phyloP scores from a whole-genome alignment of 1,140 invertebrate species.

The Dufourea novaeangliae region DNA sequence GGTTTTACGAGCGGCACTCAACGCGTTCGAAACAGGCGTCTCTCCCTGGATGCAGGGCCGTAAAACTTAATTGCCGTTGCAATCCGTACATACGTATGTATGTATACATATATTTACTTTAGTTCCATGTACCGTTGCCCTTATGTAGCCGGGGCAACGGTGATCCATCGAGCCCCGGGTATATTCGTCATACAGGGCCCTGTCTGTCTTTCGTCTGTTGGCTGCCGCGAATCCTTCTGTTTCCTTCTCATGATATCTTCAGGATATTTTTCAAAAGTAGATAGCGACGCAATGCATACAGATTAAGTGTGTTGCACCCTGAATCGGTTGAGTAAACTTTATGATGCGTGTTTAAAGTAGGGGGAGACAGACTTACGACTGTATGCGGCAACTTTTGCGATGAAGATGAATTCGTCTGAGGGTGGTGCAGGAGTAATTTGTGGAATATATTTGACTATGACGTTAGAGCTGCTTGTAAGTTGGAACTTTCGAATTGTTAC shows the following conservation, averaged over 20 bases:
- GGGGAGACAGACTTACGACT: no score
- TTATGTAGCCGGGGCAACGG: conserved; percentile 34
- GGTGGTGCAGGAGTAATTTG: no score
- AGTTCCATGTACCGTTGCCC: conserved; percentile 28
- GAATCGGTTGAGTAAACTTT: no score
- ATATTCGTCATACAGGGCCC: conserved; percentile 22
- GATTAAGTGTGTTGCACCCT: no score
- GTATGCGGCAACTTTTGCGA: no score
- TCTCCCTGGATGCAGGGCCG: conserved; percentile 70
- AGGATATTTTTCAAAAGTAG: no score
- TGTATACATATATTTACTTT: conserved; percentile 1
- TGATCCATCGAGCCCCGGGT: conserved; percentile 36
- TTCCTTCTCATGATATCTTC: background rate
- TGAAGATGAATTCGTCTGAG: no score
- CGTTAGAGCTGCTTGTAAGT: no score
- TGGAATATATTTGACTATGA: no score
- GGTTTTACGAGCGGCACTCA: conserved; percentile 67
- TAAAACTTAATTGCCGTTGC: conserved; percentile 81
- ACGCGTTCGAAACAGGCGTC: conserved; percentile 66
- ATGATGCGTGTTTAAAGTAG: no score
- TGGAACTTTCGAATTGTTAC: no score
- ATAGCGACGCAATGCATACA: no score
- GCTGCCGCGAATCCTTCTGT: background rate
- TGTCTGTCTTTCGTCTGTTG: background rate
- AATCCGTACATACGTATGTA: conserved; percentile 67